Percentiles rank a stretch among this genome's conserved stretches.
These are phyloP conservation scores for Labeo catla DNA, from an alignment of 2,113 vertebrate genomes.

Conservation along the genomic window DNA sequence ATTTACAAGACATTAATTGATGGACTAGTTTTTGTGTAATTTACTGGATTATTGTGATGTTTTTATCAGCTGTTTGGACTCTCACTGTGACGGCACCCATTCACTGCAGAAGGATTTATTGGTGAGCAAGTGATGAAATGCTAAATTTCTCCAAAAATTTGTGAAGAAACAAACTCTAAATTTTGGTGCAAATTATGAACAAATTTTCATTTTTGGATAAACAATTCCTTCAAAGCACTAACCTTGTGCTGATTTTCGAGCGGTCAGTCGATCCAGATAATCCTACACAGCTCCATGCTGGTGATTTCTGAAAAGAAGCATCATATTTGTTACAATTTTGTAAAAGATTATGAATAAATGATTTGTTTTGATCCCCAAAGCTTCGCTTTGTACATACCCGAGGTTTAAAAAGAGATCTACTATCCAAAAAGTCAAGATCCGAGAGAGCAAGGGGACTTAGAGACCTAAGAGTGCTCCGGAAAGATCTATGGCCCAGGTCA, in stretches of 20 bases:
- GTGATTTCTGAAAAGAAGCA: conserved; percentile 56
- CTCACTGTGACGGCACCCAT: neutral
- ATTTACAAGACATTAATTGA: neutral
- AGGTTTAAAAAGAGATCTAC: conserved; percentile 60
- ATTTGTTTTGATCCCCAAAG: neutral
- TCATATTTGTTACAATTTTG: neutral
- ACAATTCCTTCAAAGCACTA: neutral
- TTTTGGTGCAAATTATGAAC: neutral
- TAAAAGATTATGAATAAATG: neutral
- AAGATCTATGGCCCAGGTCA: conserved; percentile 47
- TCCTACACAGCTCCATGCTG: conserved; percentile 58
- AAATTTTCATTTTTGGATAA: neutral
- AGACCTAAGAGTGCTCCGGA: conserved; percentile 51
- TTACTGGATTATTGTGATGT: neutral
- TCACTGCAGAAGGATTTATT: neutral
- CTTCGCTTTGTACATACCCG: conserved; percentile 61
- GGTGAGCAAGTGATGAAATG: neutral
- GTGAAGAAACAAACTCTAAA: neutral
- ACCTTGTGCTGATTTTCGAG: conserved; percentile 67
- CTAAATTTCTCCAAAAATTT: neutral
- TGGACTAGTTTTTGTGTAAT: neutral
- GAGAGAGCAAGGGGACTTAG: conserved; percentile 60
- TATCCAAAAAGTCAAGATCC: conserved; percentile 70
- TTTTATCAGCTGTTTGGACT: neutral
- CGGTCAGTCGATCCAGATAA: conserved; percentile 59